phyloP scores from a whole-genome alignment of 1,140 invertebrate genomes.

The Heliothis subflexa region DNA sequence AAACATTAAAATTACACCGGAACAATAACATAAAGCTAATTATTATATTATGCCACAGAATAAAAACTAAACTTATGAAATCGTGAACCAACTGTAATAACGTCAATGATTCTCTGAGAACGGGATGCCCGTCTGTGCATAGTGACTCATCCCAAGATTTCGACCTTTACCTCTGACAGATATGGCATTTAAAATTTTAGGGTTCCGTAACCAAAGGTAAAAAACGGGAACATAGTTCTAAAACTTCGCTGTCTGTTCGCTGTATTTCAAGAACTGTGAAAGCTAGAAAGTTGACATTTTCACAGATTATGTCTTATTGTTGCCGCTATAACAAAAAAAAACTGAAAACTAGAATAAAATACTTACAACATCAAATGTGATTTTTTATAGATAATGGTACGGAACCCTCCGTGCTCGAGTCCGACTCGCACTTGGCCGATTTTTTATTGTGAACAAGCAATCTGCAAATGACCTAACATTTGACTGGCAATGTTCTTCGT shows the following conservation, averaged over 20 bases:
- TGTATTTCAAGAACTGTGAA: no score
- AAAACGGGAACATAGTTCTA: no score
- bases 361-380: no score
- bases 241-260: no score
- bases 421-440: background rate
- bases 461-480: slow-evolving; percentile 24
- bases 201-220: no score
- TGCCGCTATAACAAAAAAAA: no score
- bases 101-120: background rate
- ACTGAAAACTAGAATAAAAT: no score
- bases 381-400: no score
- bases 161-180: slow-evolving; percentile 19
- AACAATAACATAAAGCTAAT: slow-evolving; percentile 18
- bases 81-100: slow-evolving; percentile 31
- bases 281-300: no score
- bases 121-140: slow-evolving; percentile 3
- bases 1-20: slow-evolving; percentile 40
- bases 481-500: slow-evolving; percentile 6
- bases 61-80: slow-evolving; percentile 33
- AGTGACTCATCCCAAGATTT: background rate
- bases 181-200: slow-evolving; percentile 26
- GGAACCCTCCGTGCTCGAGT: no score
- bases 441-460: slow-evolving; percentile 16
- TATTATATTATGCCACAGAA: background rate
- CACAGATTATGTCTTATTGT: no score